Conservation (phyloP, 2,888 invertebrate species). For the Nomada goodeniana region DNA sequence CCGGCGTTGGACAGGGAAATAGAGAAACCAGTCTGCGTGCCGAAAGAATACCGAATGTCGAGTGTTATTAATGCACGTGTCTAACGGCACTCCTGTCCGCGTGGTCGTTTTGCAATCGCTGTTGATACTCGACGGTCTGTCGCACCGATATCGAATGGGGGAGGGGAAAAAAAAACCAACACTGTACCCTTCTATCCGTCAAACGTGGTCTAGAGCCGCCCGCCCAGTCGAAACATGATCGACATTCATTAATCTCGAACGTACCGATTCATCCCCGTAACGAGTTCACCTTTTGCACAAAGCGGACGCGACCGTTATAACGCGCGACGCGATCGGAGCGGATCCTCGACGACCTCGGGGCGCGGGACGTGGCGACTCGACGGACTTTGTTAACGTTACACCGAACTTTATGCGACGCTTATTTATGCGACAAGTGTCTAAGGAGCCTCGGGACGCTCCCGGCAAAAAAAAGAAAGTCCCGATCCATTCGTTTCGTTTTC, state of each 20-base stretch:
- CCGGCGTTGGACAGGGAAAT: conserved; percentile 41
- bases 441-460: neutral
- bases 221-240: conserved; percentile 53
- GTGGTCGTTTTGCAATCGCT: conserved; percentile 57
- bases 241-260: conserved; percentile 58
- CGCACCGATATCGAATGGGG: conserved; percentile 49
- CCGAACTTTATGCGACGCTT: conserved; percentile 10
- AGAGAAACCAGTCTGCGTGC: conserved; percentile 57
- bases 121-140: conserved; percentile 64
- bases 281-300: conserved; percentile 40
- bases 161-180: conserved; percentile 21
- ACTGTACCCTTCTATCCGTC: conserved; percentile 56
- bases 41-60: conserved; percentile 60
- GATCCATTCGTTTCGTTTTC: conserved; percentile 41
- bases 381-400: neutral
- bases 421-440: conserved; percentile 23
- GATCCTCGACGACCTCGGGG: conserved; percentile 2
- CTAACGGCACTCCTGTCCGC: conserved; percentile 59
- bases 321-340: conserved; percentile 30
- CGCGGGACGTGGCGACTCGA: neutral
- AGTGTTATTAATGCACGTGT: conserved; percentile 63
- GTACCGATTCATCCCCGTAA: conserved; percentile 41
- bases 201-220: conserved; percentile 45
- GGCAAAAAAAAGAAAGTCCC: conserved; percentile 12
- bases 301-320: conserved; percentile 36